Percentiles rank a stretch among this genome's conserved stretches.
Conservation (phyloP, 1,140 invertebrate species). For the Brachionus manjavacas region DNA sequence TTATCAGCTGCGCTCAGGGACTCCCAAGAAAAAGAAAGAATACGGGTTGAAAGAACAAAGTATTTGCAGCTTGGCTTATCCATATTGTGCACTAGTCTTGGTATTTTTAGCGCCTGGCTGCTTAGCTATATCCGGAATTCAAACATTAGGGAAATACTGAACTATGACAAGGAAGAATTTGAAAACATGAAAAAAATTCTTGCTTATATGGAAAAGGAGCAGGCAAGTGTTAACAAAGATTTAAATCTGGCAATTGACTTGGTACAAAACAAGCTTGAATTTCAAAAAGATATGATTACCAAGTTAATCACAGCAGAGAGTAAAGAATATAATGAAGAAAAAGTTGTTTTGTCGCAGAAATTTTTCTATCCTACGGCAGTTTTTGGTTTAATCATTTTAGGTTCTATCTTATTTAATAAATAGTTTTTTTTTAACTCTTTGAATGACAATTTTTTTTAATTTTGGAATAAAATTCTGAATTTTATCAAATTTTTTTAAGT, state of each 20-base stretch:
- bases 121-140: conserved; percentile 30
- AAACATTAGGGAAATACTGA: conserved; percentile 24
- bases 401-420: neutral
- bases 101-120: conserved; percentile 15
- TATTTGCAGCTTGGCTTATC: conserved; percentile 58
- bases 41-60: conserved; percentile 70
- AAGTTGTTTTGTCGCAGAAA: neutral
- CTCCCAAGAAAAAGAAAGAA: conserved; percentile 69
- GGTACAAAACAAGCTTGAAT: neutral
- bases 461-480: neutral
- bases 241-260: neutral
- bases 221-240: neutral
- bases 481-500: too few relatives aligned
- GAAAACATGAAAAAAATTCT: neutral
- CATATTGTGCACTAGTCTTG: conserved; percentile 23
- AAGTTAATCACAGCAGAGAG: neutral
- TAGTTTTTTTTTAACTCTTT: neutral
- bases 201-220: neutral
- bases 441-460: neutral
- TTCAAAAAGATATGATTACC: neutral
- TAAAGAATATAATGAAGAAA: neutral
- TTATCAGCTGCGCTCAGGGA: conserved; percentile 67
- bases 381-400: neutral
- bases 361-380: neutral
- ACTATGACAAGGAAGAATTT: conserved; percentile 4